A percentile compares a stretch with the other conserved stretches of the same genome.
Conservation (phyloP, 2,888 invertebrate genomes). For the Ochropacha duplaris region DNA sequence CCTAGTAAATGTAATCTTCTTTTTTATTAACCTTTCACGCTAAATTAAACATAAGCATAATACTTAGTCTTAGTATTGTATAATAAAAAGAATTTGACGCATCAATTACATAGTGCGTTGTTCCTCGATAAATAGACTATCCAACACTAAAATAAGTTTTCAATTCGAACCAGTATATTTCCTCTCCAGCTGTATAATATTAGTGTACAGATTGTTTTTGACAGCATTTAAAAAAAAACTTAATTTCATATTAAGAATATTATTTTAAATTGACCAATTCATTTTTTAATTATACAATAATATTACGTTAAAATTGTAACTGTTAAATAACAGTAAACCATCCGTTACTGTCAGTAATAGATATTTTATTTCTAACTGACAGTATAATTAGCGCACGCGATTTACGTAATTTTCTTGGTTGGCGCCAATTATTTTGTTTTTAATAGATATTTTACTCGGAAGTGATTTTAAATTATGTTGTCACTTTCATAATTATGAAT, state of each 20-base stretch:
- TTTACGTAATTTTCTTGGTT: background rate
- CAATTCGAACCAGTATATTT: too few species aligned
- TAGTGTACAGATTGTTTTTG: too few species aligned
- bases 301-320: conserved; percentile 2
- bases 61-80: too few species aligned
- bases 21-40: background rate
- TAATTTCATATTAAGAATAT: too few species aligned
- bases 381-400: background rate
- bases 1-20: background rate
- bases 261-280: background rate
- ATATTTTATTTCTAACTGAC: background rate
- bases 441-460: background rate
- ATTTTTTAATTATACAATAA: too few species aligned
- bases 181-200: too few species aligned
- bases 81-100: too few species aligned
- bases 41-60: background rate
- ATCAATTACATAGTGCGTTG: too few species aligned
- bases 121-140: too few species aligned
- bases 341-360: conserved; percentile 3
- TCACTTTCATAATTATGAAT: background rate
- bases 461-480: background rate
- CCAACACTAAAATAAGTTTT: too few species aligned
- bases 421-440: background rate
- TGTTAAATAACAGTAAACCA: background rate
- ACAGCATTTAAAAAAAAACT: too few species aligned